phyloP scores from a whole-genome alignment of 2,888 invertebrate species.

The Drosophila anomalata region DNA sequence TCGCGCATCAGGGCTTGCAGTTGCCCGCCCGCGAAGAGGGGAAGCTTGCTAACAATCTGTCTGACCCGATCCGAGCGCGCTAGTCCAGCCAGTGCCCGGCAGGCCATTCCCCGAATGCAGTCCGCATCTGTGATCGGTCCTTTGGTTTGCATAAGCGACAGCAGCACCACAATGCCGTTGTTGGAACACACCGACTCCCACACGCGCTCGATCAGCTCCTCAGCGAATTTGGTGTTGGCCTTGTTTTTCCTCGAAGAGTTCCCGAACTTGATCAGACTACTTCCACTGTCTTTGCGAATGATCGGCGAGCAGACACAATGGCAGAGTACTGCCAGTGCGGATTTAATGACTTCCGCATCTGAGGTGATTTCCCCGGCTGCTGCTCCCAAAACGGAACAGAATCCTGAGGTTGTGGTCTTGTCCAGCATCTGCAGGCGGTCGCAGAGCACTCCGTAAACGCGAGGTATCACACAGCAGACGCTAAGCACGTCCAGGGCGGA shows the following conservation, averaged over 20 bases:
- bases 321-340: slow-evolving; percentile 94
- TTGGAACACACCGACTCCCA: slow-evolving; percentile 97
- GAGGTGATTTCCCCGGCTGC: slow-evolving; percentile 96
- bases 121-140: slow-evolving; percentile 99
- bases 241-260: slow-evolving; percentile 83
- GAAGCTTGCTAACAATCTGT: slow-evolving; percentile 97
- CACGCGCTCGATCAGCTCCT: slow-evolving; percentile 94
- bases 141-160: slow-evolving; percentile 95
- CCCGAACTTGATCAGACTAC: slow-evolving; percentile 68
- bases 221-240: slow-evolving; percentile 87
- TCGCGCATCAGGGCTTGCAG: slow-evolving; percentile 98
- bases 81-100: slow-evolving; percentile 95
- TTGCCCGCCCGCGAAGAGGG: slow-evolving; percentile 96
- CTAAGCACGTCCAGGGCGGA: slow-evolving; percentile 94
- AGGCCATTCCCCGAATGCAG: slow-evolving; percentile 95
- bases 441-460: slow-evolving; percentile 89
- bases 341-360: slow-evolving; percentile 96
- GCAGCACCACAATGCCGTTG: slow-evolving; percentile 97
- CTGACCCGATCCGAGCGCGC: slow-evolving; percentile 96
- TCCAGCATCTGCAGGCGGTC: slow-evolving; percentile 91
- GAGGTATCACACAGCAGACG: slow-evolving; percentile 95
- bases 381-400: slow-evolving; percentile 92
- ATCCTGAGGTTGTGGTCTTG: slow-evolving; percentile 90
- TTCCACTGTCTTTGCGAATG: slow-evolving; percentile 83
- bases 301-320: slow-evolving; percentile 97